A percentile compares a stretch with the other conserved stretches of the same genome.
phyloP scores from a whole-genome alignment of 2,113 vertebrate species.

The Alces alces region DNA sequence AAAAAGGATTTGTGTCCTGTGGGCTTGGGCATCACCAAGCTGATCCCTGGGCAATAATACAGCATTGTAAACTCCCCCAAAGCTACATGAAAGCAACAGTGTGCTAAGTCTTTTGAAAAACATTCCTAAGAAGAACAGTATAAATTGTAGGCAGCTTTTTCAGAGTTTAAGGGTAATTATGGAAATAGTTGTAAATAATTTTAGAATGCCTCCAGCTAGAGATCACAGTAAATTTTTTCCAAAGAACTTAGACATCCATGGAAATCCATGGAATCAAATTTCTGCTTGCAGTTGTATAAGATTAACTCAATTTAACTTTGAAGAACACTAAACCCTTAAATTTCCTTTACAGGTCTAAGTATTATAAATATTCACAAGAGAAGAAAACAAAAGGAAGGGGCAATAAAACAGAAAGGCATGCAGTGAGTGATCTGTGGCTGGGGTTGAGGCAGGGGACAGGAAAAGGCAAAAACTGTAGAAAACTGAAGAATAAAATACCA shows the following conservation, averaged over 20 bases:
- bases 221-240: neutral
- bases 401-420: neutral
- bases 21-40: neutral
- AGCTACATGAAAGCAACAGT: constrained; percentile 8
- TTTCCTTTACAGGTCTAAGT: neutral
- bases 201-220: neutral
- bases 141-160: neutral
- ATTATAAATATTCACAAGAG: neutral
- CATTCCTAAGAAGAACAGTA: constrained; percentile 24
- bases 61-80: constrained; percentile 10
- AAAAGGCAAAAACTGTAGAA: neutral
- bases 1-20: neutral
- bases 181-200: neutral
- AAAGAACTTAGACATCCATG: neutral
- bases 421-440: neutral
- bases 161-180: neutral
- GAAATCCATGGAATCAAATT: neutral
- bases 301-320: neutral
- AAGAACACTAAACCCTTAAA: neutral
- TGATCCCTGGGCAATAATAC: neutral
- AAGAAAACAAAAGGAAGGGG: neutral
- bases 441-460: neutral
- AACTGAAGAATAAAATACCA: neutral
- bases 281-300: neutral
- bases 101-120: neutral